These are phyloP conservation scores for Anastatus disparis DNA, from an alignment of 1,140 invertebrate species.

Conservation along the genomic window DNA sequence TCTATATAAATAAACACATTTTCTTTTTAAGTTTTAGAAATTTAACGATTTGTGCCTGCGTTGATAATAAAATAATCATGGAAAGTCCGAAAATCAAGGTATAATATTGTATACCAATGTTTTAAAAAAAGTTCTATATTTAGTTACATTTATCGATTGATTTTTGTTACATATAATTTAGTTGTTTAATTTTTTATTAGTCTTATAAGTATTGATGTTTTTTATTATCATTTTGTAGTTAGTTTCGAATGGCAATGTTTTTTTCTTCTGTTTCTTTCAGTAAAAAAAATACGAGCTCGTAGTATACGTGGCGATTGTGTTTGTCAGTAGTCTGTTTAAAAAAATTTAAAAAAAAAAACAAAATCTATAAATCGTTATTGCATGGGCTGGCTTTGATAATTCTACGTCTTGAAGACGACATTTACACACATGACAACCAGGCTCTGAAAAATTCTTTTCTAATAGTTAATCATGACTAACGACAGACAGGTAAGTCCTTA, in stretches of 20 bases:
- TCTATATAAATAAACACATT: no score
- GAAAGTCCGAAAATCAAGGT: constrained; percentile 8
- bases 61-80: not conserved
- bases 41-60: not conserved
- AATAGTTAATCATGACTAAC: constrained; percentile 61
- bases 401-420: no score
- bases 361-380: constrained; percentile 54
- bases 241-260: constrained; percentile 29
- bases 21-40: no score
- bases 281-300: constrained; percentile 48
- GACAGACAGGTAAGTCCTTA: constrained; percentile 60
- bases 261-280: constrained; percentile 56
- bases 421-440: constrained; percentile 19
- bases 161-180: not conserved
- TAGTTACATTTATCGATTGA: not conserved
- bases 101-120: not conserved
- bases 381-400: constrained; percentile 60
- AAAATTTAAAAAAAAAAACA: no score
- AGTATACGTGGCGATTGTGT: constrained; percentile 34
- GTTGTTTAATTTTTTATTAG: not conserved
- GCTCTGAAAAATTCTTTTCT: constrained; percentile 30
- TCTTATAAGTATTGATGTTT: not conserved
- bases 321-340: constrained; percentile 48
- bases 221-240: constrained; percentile 38
- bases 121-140: no score